These are phyloP conservation scores for Polyommatus iphigenia DNA, from an alignment of 2,888 invertebrate genomes.

Conservation along the genomic window DNA sequence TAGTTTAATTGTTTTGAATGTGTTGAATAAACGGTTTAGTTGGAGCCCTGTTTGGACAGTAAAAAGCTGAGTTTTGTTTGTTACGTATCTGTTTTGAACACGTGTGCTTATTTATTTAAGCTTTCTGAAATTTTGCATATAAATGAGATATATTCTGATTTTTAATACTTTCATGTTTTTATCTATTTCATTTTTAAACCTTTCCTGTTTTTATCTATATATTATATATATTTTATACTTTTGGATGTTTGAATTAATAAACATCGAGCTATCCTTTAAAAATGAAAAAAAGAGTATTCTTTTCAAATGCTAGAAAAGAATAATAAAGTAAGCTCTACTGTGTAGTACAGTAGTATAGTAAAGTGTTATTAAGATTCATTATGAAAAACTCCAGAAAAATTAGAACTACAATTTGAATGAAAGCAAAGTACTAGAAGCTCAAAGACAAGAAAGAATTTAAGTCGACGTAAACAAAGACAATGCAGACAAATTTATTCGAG, in stretches of 20 bases:
- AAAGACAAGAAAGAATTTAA: not conserved
- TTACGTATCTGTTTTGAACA: not conserved
- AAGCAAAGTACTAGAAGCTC: not conserved
- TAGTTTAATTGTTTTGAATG: conserved; percentile 4
- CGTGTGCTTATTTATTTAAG: not conserved
- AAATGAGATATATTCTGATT: not conserved
- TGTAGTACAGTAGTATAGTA: too few species aligned
- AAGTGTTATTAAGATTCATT: too few species aligned
- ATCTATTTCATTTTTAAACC: too few species aligned
- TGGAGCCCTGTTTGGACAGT: not conserved
- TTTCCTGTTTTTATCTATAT: too few species aligned
- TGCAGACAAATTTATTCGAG: conserved; percentile 48
- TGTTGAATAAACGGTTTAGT: conserved; percentile 14
- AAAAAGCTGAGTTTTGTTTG: conserved; percentile 6
- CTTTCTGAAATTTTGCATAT: not conserved
- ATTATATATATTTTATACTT: too few species aligned
- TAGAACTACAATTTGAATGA: not conserved
- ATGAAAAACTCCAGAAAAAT: not conserved
- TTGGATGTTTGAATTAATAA: too few species aligned
- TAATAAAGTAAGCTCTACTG: too few species aligned
- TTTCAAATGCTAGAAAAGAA: too few species aligned
- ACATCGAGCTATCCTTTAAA: too few species aligned
- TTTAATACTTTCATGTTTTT: not conserved
- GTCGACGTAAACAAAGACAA: conserved; percentile 48
- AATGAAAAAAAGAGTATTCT: too few species aligned